Evolutionary conservation across 2,797 vertebrate species (phyloP).

Genomic region (Ispidina lecontei): DNA sequence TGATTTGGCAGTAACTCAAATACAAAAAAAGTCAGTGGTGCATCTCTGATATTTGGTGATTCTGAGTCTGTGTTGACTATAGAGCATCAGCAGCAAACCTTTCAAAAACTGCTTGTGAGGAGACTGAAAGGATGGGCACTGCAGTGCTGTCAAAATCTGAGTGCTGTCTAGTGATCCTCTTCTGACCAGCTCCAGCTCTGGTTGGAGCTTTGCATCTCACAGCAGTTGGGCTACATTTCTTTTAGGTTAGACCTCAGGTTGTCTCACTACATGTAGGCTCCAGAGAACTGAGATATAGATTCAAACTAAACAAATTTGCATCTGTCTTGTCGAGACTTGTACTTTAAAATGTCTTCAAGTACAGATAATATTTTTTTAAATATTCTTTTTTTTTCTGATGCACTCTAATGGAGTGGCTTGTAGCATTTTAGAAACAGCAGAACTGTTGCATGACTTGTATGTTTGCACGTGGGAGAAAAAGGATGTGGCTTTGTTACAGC

Average conservation of each 20-base stretch:
- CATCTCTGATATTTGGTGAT: background rate
- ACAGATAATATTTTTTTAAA: background rate
- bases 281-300: background rate
- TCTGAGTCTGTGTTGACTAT: background rate
- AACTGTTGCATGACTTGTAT: background rate
- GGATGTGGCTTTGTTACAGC: background rate
- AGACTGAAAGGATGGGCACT: background rate
- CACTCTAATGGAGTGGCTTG: background rate
- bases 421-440: background rate
- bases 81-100: background rate
- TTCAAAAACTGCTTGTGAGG: background rate
- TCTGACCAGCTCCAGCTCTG: background rate
- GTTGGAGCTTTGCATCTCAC: background rate
- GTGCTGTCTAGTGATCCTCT: background rate
- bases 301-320: background rate
- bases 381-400: background rate
- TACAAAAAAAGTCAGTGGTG: background rate
- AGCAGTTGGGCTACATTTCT: background rate
- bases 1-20: background rate
- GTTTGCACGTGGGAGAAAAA: background rate
- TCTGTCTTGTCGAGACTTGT: background rate
- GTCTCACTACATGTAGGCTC: background rate
- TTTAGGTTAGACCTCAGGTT: background rate
- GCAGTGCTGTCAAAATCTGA: background rate
- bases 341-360: background rate